These are phyloP conservation scores for Aphelinus atriplicis DNA, from an alignment of 1,140 invertebrate genomes.

Conservation along the genomic window DNA sequence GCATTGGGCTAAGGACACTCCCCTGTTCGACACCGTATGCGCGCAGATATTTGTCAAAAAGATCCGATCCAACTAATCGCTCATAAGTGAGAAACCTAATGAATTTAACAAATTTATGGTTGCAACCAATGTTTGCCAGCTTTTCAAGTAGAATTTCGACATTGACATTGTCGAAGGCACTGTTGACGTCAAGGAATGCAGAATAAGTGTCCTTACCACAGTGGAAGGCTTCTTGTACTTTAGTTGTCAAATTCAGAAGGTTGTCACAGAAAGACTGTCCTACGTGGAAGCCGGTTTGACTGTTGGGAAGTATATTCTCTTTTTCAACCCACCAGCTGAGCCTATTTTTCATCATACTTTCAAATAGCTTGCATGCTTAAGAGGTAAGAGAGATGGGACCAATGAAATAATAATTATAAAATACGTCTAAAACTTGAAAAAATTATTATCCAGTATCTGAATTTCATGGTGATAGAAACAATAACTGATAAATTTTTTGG, in stretches of 20 bases:
- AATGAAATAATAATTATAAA: neutral
- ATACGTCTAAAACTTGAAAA: no score
- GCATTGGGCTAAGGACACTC: conserved; percentile 2
- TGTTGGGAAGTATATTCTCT: neutral
- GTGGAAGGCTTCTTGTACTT: neutral
- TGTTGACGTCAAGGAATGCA: conserved; percentile 4
- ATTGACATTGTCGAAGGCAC: conserved; percentile 21
- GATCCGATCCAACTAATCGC: neutral
- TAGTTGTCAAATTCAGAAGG: neutral
- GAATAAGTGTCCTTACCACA: neutral
- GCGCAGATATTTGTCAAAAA: no score
- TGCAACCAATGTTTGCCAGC: conserved; percentile 1
- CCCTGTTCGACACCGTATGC: neutral
- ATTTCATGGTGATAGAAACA: no score
- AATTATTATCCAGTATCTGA: no score
- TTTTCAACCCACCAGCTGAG: neutral
- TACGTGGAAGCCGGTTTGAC: neutral
- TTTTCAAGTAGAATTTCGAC: neutral
- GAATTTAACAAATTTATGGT: neutral
- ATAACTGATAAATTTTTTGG: no score
- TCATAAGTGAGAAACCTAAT: neutral
- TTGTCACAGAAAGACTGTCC: conserved; percentile 5
- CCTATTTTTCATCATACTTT: neutral
- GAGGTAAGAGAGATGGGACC: neutral
- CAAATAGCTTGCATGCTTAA: neutral